These are phyloP conservation scores for Calephelis nemesis DNA, from an alignment of 1,140 invertebrate species.

Conservation along the genomic window DNA sequence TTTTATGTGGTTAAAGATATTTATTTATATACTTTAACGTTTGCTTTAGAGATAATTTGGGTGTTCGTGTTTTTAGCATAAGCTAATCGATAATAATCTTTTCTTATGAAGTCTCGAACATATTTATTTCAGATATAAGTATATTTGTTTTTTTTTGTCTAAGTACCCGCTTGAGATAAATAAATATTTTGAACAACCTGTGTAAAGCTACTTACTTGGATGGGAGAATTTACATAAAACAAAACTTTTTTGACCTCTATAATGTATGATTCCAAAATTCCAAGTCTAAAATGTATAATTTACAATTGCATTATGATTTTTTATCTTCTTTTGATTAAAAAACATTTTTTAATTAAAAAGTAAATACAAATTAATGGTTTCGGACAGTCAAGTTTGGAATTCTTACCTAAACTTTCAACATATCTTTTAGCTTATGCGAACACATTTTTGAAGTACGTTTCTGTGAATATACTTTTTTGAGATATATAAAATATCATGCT, in stretches of 20 bases:
- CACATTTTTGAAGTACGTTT: neutral
- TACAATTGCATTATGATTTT: too few species aligned
- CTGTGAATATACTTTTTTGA: slow-evolving; percentile 19
- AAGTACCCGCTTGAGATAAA: neutral
- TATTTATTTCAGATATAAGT: neutral
- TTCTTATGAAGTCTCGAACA: too few species aligned
- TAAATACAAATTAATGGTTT: too few species aligned
- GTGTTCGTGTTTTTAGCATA: neutral
- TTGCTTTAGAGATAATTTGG: slow-evolving; percentile 7
- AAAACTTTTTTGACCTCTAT: too few species aligned
- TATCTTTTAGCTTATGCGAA: neutral
- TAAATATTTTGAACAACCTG: too few species aligned
- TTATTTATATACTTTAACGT: slow-evolving; percentile 20
- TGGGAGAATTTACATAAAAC: too few species aligned
- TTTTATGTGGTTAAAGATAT: slow-evolving; percentile 12
- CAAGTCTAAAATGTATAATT: too few species aligned
- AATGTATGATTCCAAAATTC: too few species aligned
- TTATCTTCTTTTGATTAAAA: too few species aligned
- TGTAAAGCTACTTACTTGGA: too few species aligned
- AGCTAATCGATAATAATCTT: slow-evolving; percentile 4
- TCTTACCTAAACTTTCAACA: neutral
- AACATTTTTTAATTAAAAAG: too few species aligned
- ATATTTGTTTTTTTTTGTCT: neutral
- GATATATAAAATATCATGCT: slow-evolving; percentile 6
- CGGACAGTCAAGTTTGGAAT: too few species aligned